Conservation (phyloP, 2,113 vertebrate species). For the Zootoca vivipara region DNA sequence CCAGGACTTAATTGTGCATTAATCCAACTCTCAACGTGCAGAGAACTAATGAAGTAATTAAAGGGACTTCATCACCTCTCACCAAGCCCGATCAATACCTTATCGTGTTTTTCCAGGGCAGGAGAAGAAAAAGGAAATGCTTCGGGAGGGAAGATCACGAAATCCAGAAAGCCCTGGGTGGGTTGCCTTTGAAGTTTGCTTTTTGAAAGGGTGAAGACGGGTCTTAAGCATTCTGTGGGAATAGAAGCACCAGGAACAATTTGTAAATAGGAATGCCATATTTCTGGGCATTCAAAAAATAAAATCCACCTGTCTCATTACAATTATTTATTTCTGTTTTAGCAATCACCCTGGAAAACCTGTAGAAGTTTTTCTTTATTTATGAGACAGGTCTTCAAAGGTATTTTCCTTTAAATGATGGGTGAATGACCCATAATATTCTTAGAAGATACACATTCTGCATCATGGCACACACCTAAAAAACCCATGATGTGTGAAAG, state of each 20-base stretch:
- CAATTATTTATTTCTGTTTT: not conserved
- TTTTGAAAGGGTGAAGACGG: not conserved
- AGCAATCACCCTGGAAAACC: not conserved
- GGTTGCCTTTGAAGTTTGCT: not conserved
- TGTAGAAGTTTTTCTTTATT: no score
- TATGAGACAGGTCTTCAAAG: no score
- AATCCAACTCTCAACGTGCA: slow-evolving; percentile 24
- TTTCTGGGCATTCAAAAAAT: not conserved
- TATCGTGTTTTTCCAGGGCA: slow-evolving; percentile 10
- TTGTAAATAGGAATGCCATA: not conserved
- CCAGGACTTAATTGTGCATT: slow-evolving; percentile 9
- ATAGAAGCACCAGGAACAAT: not conserved
- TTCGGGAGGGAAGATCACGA: not conserved
- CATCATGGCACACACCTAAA: not conserved
- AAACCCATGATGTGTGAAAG: not conserved
- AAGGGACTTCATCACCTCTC: slow-evolving; percentile 37
- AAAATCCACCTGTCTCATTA: not conserved
- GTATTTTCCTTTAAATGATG: no score
- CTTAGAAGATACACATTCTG: not conserved
- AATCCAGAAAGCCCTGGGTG: not conserved
- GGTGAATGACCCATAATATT: no score
- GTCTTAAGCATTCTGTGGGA: not conserved
- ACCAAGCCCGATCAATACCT: slow-evolving; percentile 49
- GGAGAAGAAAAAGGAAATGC: not conserved
- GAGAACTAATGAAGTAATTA: slow-evolving; percentile 55